A percentile compares a stretch with the other conserved stretches of the same genome.
Conservation (phyloP, 2,113 vertebrate species). For the Mustelus asterias region DNA sequence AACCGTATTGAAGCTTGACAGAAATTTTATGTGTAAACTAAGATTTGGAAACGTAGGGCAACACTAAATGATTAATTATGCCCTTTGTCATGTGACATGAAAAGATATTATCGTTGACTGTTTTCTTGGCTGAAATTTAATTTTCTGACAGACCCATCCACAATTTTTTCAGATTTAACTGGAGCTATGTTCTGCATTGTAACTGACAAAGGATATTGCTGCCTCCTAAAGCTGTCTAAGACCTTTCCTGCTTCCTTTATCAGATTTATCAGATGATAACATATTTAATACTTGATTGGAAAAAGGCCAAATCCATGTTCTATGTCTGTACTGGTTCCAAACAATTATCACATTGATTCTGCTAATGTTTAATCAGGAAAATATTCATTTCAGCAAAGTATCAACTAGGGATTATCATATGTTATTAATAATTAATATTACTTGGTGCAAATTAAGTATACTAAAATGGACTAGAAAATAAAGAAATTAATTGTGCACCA, state of each 20-base stretch:
- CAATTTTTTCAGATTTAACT: background rate
- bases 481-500: background rate
- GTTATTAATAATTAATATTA: background rate
- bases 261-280: background rate
- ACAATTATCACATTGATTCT: background rate
- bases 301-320: background rate
- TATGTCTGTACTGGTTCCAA: background rate
- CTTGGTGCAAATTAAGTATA: background rate
- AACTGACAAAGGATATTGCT: background rate
- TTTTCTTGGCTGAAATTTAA: background rate
- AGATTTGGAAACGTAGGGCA: background rate
- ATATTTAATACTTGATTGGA: background rate
- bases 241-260: background rate
- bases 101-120: background rate
- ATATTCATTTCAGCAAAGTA: background rate
- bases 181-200: background rate
- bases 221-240: background rate
- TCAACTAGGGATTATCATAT: background rate
- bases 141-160: background rate
- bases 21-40: background rate
- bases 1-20: background rate
- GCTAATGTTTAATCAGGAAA: background rate
- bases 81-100: background rate
- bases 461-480: background rate
- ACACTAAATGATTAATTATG: background rate